Evolutionary conservation across 2,888 invertebrate genomes (phyloP), one percentile per base, ranked within the genome.

Genomic region (Gerosis bhagava): DNA sequence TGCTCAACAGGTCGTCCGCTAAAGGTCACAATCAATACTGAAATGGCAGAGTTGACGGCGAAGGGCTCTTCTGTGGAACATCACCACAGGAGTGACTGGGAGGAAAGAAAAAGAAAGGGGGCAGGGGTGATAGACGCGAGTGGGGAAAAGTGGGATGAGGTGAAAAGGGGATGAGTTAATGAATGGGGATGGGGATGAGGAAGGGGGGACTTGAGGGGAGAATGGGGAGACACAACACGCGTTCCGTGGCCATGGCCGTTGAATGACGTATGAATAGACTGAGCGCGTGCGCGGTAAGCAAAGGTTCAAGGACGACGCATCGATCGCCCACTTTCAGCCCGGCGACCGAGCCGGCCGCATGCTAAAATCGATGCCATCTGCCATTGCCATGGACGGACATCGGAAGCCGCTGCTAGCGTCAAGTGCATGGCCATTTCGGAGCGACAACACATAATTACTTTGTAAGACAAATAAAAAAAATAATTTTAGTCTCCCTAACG

Each of bases 241-340:
- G 77, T 71, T 66, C 74, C 73, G 77, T 74, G 83, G 80, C 80
- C 84, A 82, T 75, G 86, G 83, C 67, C 83, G 74, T 73, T 68
- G 62, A 51, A 71, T 86, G 86, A 87, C 87, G 82, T 83, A 67
- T 61, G 77, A 70, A 70, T 75, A 13, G 31, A 4, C 7, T 36
- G 16, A 83, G 70, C 80, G 77, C 83, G 83, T 76, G 68, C 54
- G 70, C 53, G 42, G 49, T 49, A 54, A 60, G 53, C 54, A 67
- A 63, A 73, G 86, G n/a, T 83, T 88, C 87, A 88, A 84, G 87
- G 87, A 77, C 80, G 70, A 45, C 17, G 36, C 67, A 86, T 87
- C 81, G 86, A 88, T 83, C 73, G 71, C 53, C 46, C 67, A 67
- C 64, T n/a, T n/a, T 50, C 54, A 53, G 60, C 60, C 61, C 69